A percentile compares a stretch with the other conserved stretches of the same genome.
Conservation (phyloP, 2,113 vertebrate species). For the Melierax canorus region DNA sequence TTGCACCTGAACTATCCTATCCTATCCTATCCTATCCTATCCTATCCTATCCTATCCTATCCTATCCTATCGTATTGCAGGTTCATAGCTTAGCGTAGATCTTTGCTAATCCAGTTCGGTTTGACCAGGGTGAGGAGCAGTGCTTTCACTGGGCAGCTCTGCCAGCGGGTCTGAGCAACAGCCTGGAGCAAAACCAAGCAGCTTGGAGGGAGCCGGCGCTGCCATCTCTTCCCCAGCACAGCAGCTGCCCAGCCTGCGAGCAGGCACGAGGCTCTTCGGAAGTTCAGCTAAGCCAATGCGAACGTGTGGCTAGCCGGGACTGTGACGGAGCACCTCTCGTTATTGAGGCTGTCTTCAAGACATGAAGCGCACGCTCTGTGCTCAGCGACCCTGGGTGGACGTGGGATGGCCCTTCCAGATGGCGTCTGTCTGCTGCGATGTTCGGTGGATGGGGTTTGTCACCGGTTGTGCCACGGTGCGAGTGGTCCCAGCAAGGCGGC, state of each 20-base stretch:
- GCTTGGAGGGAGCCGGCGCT: not conserved
- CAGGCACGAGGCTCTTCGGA: not conserved
- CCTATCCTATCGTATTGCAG: not conserved
- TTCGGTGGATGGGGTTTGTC: not conserved
- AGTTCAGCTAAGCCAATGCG: not conserved
- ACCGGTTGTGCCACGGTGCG: fast-evolving
- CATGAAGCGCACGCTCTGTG: fast-evolving
- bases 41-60: too few species aligned
- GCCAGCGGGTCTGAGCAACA: not conserved
- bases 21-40: too few species aligned
- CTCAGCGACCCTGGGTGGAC: not conserved
- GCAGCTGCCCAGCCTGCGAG: fast-evolving
- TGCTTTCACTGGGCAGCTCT: not conserved
- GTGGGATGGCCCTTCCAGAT: not conserved
- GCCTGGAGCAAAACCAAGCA: not conserved
- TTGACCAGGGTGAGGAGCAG: not conserved
- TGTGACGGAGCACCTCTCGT: not conserved
- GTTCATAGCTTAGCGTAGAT: not conserved
- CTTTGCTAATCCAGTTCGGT: not conserved
- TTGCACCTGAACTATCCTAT: not conserved
- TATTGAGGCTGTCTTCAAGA: not conserved
- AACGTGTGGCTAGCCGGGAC: not conserved
- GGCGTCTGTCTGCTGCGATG: not conserved
- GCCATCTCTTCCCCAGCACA: not conserved
- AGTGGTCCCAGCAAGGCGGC: not conserved